Conservation (phyloP, 2,113 vertebrate species). For the Platysternon megacephalum region DNA sequence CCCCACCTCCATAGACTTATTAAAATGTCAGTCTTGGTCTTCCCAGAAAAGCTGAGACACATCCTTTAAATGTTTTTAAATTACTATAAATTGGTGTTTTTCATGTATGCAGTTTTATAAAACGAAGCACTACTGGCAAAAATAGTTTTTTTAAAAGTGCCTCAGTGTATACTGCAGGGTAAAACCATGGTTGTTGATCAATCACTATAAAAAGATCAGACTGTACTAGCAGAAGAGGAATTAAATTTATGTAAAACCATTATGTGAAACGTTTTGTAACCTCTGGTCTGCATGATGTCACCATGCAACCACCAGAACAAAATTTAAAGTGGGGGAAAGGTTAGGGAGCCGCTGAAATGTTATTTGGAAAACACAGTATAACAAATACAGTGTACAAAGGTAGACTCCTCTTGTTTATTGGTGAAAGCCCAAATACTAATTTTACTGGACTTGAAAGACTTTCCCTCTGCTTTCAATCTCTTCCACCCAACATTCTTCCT, state of each 20-base stretch:
- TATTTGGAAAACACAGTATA: background rate
- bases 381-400: background rate
- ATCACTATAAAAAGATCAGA: background rate
- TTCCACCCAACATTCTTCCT: background rate
- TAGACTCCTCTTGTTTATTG: background rate
- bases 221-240: background rate
- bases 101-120: background rate
- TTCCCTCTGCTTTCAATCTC: rapidly evolving
- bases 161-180: background rate
- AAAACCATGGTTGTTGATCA: background rate
- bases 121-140: background rate
- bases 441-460: background rate
- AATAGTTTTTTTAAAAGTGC: background rate
- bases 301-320: background rate
- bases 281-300: background rate
- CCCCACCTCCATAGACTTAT: background rate
- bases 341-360: background rate
- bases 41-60: background rate
- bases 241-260: background rate
- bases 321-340: background rate
- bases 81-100: rapidly evolving
- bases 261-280: background rate
- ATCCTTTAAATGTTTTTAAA: background rate
- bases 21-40: background rate
- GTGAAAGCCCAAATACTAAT: rapidly evolving